phyloP scores from a whole-genome alignment of 2,113 vertebrate species.

The Oreochromis spilurus region DNA sequence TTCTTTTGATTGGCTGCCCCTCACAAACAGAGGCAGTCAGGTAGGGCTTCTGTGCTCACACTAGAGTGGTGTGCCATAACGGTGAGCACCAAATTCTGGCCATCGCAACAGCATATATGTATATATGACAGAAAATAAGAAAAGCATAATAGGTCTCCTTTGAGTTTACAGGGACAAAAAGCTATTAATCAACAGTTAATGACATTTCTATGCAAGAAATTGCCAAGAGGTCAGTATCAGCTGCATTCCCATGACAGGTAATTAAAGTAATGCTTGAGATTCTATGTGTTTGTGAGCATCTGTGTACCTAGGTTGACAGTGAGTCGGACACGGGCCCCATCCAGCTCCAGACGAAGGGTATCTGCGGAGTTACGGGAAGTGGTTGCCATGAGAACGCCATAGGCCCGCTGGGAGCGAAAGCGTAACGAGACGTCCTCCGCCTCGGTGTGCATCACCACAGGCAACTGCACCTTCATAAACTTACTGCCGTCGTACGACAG shows the following conservation, averaged over 20 bases:
- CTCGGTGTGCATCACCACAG: slow-evolving; percentile 97
- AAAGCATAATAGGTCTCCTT: background rate
- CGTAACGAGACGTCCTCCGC: slow-evolving; percentile 94
- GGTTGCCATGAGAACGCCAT: slow-evolving; percentile 96
- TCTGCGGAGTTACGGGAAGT: slow-evolving; percentile 96
- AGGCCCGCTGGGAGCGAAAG: slow-evolving; percentile 94
- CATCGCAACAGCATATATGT: background rate
- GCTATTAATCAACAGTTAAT: slow-evolving; percentile 29
- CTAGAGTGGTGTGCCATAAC: background rate
- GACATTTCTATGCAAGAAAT: slow-evolving; percentile 10
- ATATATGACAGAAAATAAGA: background rate
- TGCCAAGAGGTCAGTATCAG: slow-evolving; percentile 30
- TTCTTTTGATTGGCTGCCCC: background rate
- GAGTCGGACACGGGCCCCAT: slow-evolving; percentile 93
- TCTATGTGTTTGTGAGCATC: slow-evolving; percentile 11
- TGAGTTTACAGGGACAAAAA: background rate
- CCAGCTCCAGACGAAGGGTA: slow-evolving; percentile 92
- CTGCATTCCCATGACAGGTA: slow-evolving; percentile 28
- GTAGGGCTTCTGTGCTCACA: background rate
- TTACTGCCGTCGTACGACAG: slow-evolving; percentile 98
- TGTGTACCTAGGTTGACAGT: slow-evolving; percentile 97
- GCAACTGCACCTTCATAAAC: slow-evolving; percentile 99
- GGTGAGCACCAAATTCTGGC: background rate
- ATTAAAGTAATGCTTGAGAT: slow-evolving; percentile 16
- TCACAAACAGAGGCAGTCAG: background rate